Evolutionary conservation across 1,140 invertebrate species (phyloP).

Genomic region (Arctopsyche grandis): DNA sequence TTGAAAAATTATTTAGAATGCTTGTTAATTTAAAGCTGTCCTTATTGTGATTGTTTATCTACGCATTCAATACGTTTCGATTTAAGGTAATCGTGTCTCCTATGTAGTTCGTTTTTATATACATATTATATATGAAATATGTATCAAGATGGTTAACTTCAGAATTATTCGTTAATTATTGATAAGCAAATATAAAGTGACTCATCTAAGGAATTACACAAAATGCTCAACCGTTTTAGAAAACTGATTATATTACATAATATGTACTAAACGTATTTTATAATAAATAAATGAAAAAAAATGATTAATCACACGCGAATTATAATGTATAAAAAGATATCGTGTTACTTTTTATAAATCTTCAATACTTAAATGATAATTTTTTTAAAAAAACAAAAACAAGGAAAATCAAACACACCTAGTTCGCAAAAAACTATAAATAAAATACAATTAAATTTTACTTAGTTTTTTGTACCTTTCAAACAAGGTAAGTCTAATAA

Average conservation of each 20-base stretch:
- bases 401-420: background rate
- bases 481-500: constrained; percentile 33
- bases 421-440: background rate
- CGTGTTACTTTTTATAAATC: constrained; percentile 6
- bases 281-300: constrained; percentile 8
- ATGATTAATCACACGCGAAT: constrained; percentile 14
- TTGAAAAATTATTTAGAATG: background rate
- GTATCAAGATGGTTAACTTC: background rate
- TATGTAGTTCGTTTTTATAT: no score
- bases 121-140: no score
- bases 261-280: constrained; percentile 20
- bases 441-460: constrained; percentile 34
- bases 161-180: background rate
- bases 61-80: no score
- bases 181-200: constrained; percentile 6
- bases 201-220: constrained; percentile 35
- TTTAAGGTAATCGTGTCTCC: no score
- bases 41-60: constrained; percentile 5
- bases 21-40: background rate
- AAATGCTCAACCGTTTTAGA: constrained; percentile 37
- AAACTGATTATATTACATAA: no score
- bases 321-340: constrained; percentile 11
- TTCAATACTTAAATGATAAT: no score
- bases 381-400: no score
- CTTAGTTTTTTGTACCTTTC: constrained; percentile 35